phyloP scores from a whole-genome alignment of 2,888 invertebrate genomes.

The Mythimna vitellina region DNA sequence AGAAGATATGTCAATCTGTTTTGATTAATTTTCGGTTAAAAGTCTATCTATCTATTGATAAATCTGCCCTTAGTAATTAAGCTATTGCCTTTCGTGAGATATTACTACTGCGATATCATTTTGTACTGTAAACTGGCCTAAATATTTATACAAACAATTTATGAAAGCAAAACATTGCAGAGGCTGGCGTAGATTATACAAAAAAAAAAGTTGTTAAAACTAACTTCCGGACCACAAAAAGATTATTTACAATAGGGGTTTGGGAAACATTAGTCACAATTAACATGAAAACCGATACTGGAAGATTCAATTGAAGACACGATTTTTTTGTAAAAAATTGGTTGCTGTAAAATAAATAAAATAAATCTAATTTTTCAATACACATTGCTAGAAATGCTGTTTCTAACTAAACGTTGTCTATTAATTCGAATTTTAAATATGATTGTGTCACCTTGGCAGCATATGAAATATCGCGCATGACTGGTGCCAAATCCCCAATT shows the following conservation, averaged over 20 bases:
- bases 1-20: too few species aligned
- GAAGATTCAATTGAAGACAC: not conserved
- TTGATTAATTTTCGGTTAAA: too few species aligned
- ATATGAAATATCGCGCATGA: constrained; percentile 23
- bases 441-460: constrained; percentile 19
- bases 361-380: too few species aligned
- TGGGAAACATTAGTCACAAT: constrained; percentile 36
- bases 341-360: too few species aligned
- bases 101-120: not conserved
- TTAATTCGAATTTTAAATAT: constrained; percentile 5
- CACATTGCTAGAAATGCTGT: not conserved
- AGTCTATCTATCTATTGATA: too few species aligned
- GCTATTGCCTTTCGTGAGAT: too few species aligned
- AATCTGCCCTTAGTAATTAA: too few species aligned
- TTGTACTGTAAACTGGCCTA: not conserved
- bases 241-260: constrained; percentile 12
- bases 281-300: not conserved
- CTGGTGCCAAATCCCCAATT: constrained; percentile 42
- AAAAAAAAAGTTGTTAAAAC: not conserved
- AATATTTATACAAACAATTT: constrained; percentile 14
- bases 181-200: not conserved
- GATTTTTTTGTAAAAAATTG: not conserved
- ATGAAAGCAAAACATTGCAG: not conserved
- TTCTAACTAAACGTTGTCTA: constrained; percentile 4
- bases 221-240: not conserved